Conservation (phyloP, 2,797 vertebrate species). For the Clarias platycephalus region DNA sequence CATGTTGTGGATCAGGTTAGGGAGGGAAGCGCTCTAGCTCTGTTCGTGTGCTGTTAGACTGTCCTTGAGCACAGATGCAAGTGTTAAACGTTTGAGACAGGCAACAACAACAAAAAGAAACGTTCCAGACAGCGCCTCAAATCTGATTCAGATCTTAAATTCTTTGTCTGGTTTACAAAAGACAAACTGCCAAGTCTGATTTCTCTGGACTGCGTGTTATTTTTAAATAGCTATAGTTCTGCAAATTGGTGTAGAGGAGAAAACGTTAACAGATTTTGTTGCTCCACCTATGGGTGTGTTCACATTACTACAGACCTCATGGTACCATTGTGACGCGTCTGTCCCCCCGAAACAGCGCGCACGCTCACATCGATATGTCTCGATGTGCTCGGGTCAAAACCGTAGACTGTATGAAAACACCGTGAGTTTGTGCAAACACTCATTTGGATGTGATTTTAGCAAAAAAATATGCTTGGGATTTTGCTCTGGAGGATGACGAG, state of each 20-base stretch:
- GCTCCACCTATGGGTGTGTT: too few species aligned
- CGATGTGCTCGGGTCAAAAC: too few species aligned
- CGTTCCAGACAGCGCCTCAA: neutral
- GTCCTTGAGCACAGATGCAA: neutral
- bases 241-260: neutral
- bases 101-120: neutral
- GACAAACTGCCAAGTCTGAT: neutral
- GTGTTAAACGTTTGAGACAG: neutral
- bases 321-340: too few species aligned
- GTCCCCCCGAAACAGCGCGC: too few species aligned
- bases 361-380: too few species aligned
- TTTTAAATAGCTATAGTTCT: neutral
- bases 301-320: too few species aligned
- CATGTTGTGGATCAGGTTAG: neutral
- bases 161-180: neutral
- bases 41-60: neutral
- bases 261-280: neutral
- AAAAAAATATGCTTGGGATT: too few species aligned
- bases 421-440: too few species aligned
- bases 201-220: neutral
- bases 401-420: too few species aligned
- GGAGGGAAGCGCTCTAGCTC: neutral
- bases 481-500: too few species aligned
- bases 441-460: too few species aligned
- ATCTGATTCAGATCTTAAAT: neutral